Percentiles rank a stretch among this genome's conserved stretches.
These are phyloP conservation scores for Lipotes vexillifer DNA, from an alignment of 2,113 vertebrate species.

Conservation along the genomic window DNA sequence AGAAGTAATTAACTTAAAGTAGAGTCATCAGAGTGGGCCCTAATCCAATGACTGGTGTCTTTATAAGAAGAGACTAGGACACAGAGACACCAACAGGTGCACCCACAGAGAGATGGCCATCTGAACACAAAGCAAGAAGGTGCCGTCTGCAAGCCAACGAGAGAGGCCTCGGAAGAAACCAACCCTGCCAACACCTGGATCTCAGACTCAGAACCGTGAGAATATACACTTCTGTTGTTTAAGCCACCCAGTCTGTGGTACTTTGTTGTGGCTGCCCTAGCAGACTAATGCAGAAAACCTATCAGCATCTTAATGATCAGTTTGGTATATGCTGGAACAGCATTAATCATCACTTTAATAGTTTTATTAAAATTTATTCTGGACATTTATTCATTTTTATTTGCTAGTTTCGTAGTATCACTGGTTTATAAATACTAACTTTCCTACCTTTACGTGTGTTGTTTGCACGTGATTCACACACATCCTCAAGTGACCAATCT, in stretches of 20 bases:
- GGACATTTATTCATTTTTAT: background rate
- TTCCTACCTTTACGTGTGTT: background rate
- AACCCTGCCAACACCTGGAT: background rate
- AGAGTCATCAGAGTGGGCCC: background rate
- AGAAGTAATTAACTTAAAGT: background rate
- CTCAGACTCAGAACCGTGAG: background rate
- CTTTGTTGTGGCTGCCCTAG: background rate
- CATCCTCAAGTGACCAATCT: background rate
- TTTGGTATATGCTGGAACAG: background rate
- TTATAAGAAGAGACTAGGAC: background rate
- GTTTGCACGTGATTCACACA: background rate
- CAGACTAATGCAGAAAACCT: background rate
- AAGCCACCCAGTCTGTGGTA: background rate
- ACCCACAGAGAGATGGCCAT: background rate
- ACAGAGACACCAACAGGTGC: background rate
- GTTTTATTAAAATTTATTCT: background rate
- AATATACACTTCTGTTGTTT: background rate
- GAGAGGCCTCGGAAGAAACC: background rate
- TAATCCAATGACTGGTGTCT: background rate
- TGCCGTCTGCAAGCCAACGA: background rate
- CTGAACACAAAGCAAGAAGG: background rate
- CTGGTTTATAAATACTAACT: background rate
- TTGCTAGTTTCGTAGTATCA: background rate
- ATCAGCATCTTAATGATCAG: background rate
- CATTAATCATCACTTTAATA: background rate